Evolutionary conservation across 2,797 vertebrate species (phyloP).

Genomic region (Melanotaenia parkinsoni): DNA sequence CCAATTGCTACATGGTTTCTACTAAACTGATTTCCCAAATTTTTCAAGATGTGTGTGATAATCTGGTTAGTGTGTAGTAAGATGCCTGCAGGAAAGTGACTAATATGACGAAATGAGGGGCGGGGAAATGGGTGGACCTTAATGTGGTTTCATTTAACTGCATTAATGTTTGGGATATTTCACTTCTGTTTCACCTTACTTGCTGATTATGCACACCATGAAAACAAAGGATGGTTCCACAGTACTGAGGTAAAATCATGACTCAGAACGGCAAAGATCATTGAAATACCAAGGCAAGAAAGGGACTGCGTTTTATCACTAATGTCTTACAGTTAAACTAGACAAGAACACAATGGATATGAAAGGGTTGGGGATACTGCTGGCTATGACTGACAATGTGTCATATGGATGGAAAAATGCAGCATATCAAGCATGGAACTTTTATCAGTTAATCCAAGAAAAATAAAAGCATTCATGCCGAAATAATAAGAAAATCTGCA

Average conservation of each 20-base stretch:
- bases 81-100: conserved; percentile 43
- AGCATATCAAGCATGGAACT: background rate
- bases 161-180: background rate
- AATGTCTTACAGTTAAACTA: too few species aligned
- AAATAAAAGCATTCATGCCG: too few species aligned
- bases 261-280: too few species aligned
- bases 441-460: background rate
- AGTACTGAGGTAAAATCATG: too few species aligned
- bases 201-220: too few species aligned
- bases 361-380: background rate
- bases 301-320: too few species aligned
- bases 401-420: background rate
- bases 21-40: conserved; percentile 52
- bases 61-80: conserved; percentile 46
- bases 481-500: too few species aligned
- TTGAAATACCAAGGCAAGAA: too few species aligned
- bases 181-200: too few species aligned
- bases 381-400: background rate
- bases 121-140: background rate
- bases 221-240: too few species aligned
- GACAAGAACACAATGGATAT: too few species aligned
- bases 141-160: background rate
- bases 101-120: conserved; percentile 35
- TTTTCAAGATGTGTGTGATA: conserved; percentile 54
- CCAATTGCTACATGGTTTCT: conserved; percentile 33